phyloP scores from a whole-genome alignment of 2,888 invertebrate species.

The Aquatica leii region DNA sequence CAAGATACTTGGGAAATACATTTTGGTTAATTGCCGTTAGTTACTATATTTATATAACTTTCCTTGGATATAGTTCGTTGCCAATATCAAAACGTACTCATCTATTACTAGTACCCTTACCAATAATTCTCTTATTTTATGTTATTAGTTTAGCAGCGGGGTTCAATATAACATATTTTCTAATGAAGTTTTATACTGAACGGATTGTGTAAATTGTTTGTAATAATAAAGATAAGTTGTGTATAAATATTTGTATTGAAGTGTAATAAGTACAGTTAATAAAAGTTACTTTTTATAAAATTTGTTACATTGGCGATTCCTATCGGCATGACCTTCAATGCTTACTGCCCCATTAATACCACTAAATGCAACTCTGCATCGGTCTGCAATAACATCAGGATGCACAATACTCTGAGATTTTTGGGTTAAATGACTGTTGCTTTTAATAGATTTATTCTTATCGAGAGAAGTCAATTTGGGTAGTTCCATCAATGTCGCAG shows the following conservation, averaged over 20 bases:
- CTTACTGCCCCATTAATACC: neutral
- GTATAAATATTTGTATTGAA: neutral
- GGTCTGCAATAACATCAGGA: neutral
- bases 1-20: slow-evolving; percentile 87
- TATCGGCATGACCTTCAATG: neutral
- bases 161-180: slow-evolving; percentile 83
- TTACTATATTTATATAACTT: slow-evolving; percentile 97
- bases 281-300: neutral
- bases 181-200: slow-evolving; percentile 86
- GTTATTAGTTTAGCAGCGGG: slow-evolving; percentile 78
- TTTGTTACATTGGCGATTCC: neutral
- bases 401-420: too few species aligned
- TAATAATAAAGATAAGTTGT: neutral
- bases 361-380: neutral
- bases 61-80: slow-evolving; percentile 93
- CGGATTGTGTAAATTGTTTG: slow-evolving; percentile 71
- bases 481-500: too few species aligned
- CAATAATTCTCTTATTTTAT: slow-evolving; percentile 79
- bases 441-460: too few species aligned
- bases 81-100: slow-evolving; percentile 88
- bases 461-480: too few species aligned
- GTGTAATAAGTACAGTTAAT: neutral
- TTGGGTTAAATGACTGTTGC: too few species aligned
- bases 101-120: slow-evolving; percentile 83
- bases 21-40: slow-evolving; percentile 90